Percentiles rank a stretch among this genome's conserved stretches.
Conservation (phyloP, 2,888 invertebrate genomes). For the Megastigmus dorsalis region DNA sequence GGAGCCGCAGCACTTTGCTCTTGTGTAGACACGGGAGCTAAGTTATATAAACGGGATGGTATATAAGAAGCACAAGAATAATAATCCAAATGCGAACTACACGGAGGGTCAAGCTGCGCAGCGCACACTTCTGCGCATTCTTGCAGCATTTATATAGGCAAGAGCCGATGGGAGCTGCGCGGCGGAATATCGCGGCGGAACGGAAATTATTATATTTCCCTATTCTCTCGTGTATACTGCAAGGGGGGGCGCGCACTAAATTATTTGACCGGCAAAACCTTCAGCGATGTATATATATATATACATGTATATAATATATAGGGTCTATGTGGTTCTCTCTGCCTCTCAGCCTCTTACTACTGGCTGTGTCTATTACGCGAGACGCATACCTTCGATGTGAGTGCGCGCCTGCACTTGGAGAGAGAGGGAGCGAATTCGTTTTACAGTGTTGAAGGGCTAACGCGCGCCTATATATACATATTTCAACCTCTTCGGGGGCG, state of each 20-base stretch:
- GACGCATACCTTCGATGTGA: neutral
- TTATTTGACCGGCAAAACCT: slow-evolving; percentile 43
- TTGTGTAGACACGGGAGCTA: too few species aligned
- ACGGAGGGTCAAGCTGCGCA: slow-evolving; percentile 15
- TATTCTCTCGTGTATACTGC: slow-evolving; percentile 9
- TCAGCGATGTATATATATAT: too few species aligned
- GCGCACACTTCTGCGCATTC: slow-evolving; percentile 8
- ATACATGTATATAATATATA: too few species aligned
- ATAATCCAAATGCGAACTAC: too few species aligned
- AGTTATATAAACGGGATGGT: too few species aligned
- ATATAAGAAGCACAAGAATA: too few species aligned
- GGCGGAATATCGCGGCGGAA: neutral
- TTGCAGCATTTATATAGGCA: too few species aligned
- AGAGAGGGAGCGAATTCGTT: slow-evolving; percentile 20
- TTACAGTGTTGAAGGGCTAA: slow-evolving; percentile 35
- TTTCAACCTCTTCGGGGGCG: neutral
- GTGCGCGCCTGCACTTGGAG: too few species aligned
- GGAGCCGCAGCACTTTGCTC: too few species aligned
- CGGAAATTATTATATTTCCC: slow-evolving; percentile 42
- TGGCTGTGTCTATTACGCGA: slow-evolving; percentile 20
- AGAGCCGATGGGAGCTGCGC: neutral
- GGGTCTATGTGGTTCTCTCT: too few species aligned
- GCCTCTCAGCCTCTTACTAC: neutral
- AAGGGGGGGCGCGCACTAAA: slow-evolving; percentile 21
- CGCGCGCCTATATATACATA: slow-evolving; percentile 18